phyloP scores from a whole-genome alignment of 2,797 vertebrate genomes.

The Pitangus sulphuratus region DNA sequence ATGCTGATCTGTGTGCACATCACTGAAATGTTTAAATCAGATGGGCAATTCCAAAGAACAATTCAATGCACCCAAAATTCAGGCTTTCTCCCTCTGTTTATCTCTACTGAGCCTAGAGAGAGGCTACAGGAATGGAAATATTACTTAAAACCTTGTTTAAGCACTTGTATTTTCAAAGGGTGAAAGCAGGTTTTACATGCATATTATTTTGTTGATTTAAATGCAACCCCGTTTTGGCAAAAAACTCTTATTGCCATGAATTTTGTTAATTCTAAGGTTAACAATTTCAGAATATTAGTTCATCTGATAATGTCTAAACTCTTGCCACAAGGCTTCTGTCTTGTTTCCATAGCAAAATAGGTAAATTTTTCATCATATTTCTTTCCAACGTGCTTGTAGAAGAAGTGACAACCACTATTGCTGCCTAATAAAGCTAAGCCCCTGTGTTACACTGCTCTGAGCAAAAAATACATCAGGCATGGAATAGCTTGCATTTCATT shows the following conservation, averaged over 20 bases:
- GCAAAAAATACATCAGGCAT: not conserved
- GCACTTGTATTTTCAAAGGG: not conserved
- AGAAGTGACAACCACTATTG: not conserved
- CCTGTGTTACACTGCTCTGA: not conserved
- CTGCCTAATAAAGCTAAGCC: not conserved
- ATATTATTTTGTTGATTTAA: not conserved
- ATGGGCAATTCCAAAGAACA: not conserved
- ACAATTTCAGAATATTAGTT: not conserved
- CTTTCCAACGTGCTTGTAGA: not conserved
- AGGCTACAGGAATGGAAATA: not conserved
- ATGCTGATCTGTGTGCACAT: accelerated
- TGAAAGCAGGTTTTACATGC: not conserved
- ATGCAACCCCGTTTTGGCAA: not conserved
- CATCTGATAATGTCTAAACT: not conserved
- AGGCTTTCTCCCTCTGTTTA: not conserved
- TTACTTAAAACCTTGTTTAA: not conserved
- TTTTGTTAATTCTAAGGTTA: not conserved
- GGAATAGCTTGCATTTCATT: not conserved
- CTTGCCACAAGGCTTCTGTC: not conserved
- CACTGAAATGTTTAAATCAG: not conserved
- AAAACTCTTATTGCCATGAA: not conserved
- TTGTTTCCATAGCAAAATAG: not conserved
- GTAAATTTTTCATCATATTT: not conserved
- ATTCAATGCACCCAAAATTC: not conserved
- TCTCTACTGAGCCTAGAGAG: not conserved